phyloP scores from a whole-genome alignment of 2,888 invertebrate species.

The Drosophila atroscutellata region DNA sequence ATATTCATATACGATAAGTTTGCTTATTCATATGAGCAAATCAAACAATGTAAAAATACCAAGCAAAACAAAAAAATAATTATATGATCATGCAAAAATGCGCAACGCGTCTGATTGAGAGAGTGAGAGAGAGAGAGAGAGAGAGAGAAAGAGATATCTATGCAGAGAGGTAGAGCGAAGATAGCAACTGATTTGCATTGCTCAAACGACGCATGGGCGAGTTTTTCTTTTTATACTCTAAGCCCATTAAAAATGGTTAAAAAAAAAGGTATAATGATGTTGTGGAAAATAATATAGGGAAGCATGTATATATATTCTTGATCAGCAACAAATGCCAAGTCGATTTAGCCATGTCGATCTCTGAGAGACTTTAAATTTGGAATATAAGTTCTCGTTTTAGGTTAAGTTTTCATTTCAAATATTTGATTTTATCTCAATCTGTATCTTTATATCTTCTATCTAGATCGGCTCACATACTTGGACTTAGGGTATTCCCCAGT shows the following conservation, averaged over 20 bases:
- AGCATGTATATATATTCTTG: neutral
- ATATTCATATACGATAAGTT: slow-evolving; percentile 28
- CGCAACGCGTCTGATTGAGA: slow-evolving; percentile 3
- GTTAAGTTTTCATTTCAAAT: too few relatives aligned
- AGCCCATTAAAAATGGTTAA: neutral
- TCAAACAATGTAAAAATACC: slow-evolving; percentile 39
- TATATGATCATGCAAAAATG: slow-evolving; percentile 62
- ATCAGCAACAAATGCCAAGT: neutral
- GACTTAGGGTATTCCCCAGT: neutral
- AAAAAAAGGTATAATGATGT: neutral
- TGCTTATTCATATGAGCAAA: slow-evolving; percentile 10
- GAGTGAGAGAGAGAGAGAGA: neutral
- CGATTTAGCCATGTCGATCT: neutral
- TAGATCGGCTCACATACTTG: neutral
- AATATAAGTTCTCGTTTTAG: neutral
- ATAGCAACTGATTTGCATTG: slow-evolving; percentile 39
- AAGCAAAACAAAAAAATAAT: slow-evolving; percentile 6
- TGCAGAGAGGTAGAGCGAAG: neutral
- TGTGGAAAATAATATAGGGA: neutral
- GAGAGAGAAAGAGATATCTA: neutral
- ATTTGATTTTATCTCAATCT: too few relatives aligned
- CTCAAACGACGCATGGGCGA: slow-evolving; percentile 46
- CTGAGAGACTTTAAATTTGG: neutral
- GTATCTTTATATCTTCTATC: too few relatives aligned
- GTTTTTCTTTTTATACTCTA: slow-evolving; percentile 11